These are phyloP conservation scores for Rhinoderma darwinii DNA, from an alignment of 2,113 vertebrate genomes.

Conservation along the genomic window DNA sequence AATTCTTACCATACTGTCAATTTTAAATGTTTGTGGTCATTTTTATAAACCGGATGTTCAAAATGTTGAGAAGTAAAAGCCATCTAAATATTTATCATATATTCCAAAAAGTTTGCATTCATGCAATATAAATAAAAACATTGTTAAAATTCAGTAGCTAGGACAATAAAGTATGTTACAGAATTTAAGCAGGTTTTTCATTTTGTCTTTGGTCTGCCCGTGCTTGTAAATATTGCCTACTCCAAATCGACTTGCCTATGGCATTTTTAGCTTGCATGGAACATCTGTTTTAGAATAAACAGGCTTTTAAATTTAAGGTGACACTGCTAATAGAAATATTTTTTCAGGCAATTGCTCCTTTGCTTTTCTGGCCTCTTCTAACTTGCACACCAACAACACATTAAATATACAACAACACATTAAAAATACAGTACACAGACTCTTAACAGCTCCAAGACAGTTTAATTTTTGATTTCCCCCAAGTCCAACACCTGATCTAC, in stretches of 20 bases:
- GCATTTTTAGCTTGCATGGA: constrained; percentile 71
- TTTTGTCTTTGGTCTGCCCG: constrained; percentile 63
- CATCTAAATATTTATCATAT: too few relatives aligned
- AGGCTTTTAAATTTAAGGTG: constrained; percentile 70
- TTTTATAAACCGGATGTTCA: too few relatives aligned
- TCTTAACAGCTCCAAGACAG: constrained; percentile 71
- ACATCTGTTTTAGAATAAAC: constrained; percentile 72
- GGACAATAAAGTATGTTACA: not conserved
- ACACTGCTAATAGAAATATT: constrained; percentile 71
- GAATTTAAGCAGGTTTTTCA: constrained; percentile 57
- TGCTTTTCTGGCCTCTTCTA: constrained; percentile 66
- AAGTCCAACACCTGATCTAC: constrained; percentile 75
- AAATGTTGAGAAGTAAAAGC: too few relatives aligned
- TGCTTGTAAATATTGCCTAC: constrained; percentile 65
- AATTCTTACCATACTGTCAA: too few relatives aligned
- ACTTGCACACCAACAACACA: constrained; percentile 66
- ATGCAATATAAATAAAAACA: too few relatives aligned
- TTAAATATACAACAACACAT: constrained; percentile 69
- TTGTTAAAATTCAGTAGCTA: not conserved
- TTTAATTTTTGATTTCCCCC: constrained; percentile 78
- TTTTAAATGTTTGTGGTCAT: too few relatives aligned
- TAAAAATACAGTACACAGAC: constrained; percentile 74
- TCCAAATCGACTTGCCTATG: constrained; percentile 66
- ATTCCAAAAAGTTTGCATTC: not conserved
- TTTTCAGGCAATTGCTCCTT: constrained; percentile 68